phyloP scores from a whole-genome alignment of 2,113 vertebrate species.

The Sinocyclocheilus grahami region DNA sequence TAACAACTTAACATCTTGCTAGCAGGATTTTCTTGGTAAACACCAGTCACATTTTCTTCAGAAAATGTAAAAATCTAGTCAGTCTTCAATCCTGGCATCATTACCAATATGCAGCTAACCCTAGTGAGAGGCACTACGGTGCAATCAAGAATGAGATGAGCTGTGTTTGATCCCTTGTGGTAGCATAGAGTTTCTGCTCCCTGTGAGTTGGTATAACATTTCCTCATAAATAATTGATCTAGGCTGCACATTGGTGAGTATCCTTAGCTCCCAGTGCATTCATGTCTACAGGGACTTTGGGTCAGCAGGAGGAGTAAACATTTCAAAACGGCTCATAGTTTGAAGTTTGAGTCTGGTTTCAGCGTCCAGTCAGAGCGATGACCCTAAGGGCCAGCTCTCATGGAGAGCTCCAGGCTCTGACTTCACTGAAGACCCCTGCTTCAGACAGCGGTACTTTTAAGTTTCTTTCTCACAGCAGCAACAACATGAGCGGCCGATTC shows the following conservation, averaged over 20 bases:
- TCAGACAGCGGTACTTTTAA: constrained; percentile 62
- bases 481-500: constrained; percentile 55
- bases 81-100: not conserved
- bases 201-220: constrained; percentile 59
- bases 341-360: not conserved
- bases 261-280: constrained; percentile 45
- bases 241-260: constrained; percentile 43
- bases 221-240: constrained; percentile 69
- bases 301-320: not conserved
- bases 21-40: not conserved
- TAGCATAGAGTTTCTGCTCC: constrained; percentile 45
- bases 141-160: constrained; percentile 17
- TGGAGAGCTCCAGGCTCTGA: constrained; percentile 67
- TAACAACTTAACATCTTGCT: not conserved
- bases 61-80: not conserved
- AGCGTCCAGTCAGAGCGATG: constrained; percentile 56
- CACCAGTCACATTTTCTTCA: not conserved
- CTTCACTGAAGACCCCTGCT: constrained; percentile 41
- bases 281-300: constrained; percentile 4
- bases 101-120: constrained; percentile 23
- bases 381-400: constrained; percentile 72
- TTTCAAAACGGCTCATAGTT: not conserved
- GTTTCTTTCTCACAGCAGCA: constrained; percentile 70
- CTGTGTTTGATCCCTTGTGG: constrained; percentile 19
- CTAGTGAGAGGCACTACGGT: not conserved